These are phyloP conservation scores for Auanema sp. DNA, from an alignment of 2,888 invertebrate genomes.

Conservation along the genomic window DNA sequence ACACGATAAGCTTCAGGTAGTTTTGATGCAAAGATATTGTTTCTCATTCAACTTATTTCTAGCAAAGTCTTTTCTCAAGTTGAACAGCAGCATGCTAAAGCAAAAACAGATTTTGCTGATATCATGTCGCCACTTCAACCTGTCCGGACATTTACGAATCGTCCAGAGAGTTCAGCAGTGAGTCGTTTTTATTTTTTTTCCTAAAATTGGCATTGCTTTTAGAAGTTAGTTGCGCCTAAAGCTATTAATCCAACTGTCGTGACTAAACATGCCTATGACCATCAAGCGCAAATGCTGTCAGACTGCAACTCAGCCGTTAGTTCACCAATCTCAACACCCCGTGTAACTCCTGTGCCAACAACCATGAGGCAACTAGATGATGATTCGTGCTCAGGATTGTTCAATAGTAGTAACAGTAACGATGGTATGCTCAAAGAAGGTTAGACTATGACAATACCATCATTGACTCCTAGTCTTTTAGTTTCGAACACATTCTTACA, in stretches of 20 bases:
- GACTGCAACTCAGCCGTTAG: conserved; percentile 29
- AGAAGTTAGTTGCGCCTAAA: conserved; percentile 41
- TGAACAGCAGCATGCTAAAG: conserved; percentile 15
- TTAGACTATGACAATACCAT: not conserved
- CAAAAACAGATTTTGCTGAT: conserved; percentile 11
- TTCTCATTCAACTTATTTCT: conserved; percentile 6
- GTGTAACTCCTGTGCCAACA: conserved; percentile 35
- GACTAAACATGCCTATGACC: conserved; percentile 13
- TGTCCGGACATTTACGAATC: conserved; percentile 37
- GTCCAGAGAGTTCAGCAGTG: conserved; percentile 36
- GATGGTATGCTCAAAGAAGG: conserved; percentile 26
- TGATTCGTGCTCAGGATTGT: conserved; percentile 27
- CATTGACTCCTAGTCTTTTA: conserved; percentile 19
- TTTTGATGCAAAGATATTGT: not conserved
- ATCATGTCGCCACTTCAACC: conserved; percentile 24
- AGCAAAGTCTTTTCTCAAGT: conserved; percentile 24
- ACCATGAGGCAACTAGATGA: conserved; percentile 15
- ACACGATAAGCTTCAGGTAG: conserved; percentile 42
- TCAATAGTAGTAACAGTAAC: conserved; percentile 26
- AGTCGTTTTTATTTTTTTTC: conserved; percentile 7
- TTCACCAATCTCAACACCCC: conserved; percentile 46
- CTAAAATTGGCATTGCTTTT: conserved; percentile 1
- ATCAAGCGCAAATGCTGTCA: conserved; percentile 31
- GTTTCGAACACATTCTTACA: conserved; percentile 38
- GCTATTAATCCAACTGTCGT: conserved; percentile 40